Base-by-base conservation (phyloP, 1,140 invertebrate genomes). In the Monochamus saltuarius region DNA sequence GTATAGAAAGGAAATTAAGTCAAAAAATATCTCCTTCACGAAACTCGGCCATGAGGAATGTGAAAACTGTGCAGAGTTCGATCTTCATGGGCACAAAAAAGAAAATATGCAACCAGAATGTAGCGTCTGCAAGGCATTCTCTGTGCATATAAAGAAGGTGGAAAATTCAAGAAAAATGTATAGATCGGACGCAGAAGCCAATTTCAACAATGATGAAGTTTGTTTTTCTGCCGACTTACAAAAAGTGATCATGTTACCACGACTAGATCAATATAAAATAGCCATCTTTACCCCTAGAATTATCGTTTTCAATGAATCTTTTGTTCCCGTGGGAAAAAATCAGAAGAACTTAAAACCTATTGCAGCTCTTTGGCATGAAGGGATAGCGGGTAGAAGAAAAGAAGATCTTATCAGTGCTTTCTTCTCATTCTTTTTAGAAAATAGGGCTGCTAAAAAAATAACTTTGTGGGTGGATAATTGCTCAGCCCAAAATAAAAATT, bases 401-500 rank as follows among this genome's bases (percentile, higher is more conserved):
- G 58, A 70, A 49, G 70, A 72, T 46, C 67, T 72, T 11, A 63
- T 72, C 35, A 65, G 65, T n/a, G 56, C 64, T 7, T 69, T n/a
- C 64, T 42, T 67, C 61, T 53, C 13, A 19, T 42, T 69, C 68
- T 47, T 52, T 71, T 35, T n/a, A 61, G n/a, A n/a, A n/a, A n/a
- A n/a, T n/a, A n/a, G n/a, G n/a, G n/a, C n/a, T n/a, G n/a, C 42
- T 16, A 45, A 45, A 45, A 56, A 22, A n/a, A 56, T 56, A 13
- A 22, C 36, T 13, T 14, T 71, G 14, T 60, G 67, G 66, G 38
- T 63, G 53, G 58, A 69, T 64, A 59, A 62, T 62, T 68, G 54
- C 64, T 36, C 71, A 51, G 63, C 39, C 17, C 55, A 73, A 67
- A 67, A 75, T 19, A 75, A 75, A 65, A 75, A 74, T 47, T 73